Percentiles rank a stretch among this genome's conserved stretches.
Evolutionary conservation across 2,797 vertebrate genomes (phyloP).

Genomic region (Phataginus tetradactyla): DNA sequence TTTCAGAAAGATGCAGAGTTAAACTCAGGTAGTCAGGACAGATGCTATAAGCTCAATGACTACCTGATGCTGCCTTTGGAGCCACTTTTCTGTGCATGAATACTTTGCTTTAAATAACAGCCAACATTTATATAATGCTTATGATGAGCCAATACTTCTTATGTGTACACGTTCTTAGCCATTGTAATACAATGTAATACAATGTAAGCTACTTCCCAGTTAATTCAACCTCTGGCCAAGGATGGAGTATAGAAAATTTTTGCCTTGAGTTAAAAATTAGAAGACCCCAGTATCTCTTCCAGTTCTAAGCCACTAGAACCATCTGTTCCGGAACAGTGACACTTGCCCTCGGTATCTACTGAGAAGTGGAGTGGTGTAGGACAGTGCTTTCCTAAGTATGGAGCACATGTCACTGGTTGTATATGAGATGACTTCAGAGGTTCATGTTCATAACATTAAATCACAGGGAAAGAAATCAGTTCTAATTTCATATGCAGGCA

Average conservation of each 20-base stretch:
- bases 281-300: fast-evolving
- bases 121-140: background rate
- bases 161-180: background rate
- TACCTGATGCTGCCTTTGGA: background rate
- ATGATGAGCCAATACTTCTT: background rate
- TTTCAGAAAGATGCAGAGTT: background rate
- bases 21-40: background rate
- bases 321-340: background rate
- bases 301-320: background rate
- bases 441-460: background rate
- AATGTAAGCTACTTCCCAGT: background rate
- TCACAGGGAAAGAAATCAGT: background rate
- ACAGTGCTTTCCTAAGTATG: background rate
- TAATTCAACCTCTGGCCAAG: background rate
- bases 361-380: background rate
- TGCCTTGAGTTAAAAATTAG: background rate
- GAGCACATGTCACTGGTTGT: background rate
- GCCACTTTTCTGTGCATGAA: background rate
- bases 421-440: background rate
- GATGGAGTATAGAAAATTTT: background rate
- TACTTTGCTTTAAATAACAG: background rate
- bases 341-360: background rate
- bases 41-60: background rate
- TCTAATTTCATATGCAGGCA: background rate
- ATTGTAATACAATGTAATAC: background rate